Percentiles rank a stretch among this genome's conserved stretches.
Conservation (phyloP, 2,888 invertebrate species). For the Timandra comae region DNA sequence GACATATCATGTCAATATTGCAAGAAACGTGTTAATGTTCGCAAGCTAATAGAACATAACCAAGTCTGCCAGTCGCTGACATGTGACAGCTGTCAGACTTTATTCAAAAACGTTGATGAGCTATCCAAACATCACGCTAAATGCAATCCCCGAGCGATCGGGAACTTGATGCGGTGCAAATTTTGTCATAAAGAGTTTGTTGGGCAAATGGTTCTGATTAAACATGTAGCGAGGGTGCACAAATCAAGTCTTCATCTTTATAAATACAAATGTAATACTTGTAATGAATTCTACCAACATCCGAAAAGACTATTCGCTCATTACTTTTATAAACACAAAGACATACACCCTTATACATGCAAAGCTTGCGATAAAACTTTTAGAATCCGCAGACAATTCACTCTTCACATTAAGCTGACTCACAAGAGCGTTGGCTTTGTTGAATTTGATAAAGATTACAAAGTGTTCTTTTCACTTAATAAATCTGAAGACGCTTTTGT, state of each 20-base stretch:
- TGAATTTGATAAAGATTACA: constrained; percentile 55
- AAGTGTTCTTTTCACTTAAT: constrained; percentile 53
- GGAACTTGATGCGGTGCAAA: constrained; percentile 34
- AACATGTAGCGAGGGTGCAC: constrained; percentile 47
- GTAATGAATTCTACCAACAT: constrained; percentile 46
- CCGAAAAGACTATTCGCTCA: constrained; percentile 56
- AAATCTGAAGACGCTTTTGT: constrained; percentile 43
- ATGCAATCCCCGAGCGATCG: constrained; percentile 34
- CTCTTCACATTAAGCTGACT: constrained; percentile 55
- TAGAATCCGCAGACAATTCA: constrained; percentile 46
- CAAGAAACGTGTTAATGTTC: background rate
- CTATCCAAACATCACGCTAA: constrained; percentile 38
- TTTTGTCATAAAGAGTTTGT: constrained; percentile 50
- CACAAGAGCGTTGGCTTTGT: constrained; percentile 54
- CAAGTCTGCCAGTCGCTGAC: too few species aligned
- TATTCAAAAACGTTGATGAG: constrained; percentile 32
- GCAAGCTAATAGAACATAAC: background rate
- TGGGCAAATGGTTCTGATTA: constrained; percentile 33
- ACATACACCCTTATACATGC: constrained; percentile 51
- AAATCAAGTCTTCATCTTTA: constrained; percentile 38
- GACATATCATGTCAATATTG: background rate
- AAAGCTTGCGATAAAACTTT: constrained; percentile 52
- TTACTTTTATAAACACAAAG: constrained; percentile 45
- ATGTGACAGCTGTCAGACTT: constrained; percentile 26
- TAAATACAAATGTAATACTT: constrained; percentile 52